Conservation (phyloP, 2,113 vertebrate species). For the Asarcornis scutulata region DNA sequence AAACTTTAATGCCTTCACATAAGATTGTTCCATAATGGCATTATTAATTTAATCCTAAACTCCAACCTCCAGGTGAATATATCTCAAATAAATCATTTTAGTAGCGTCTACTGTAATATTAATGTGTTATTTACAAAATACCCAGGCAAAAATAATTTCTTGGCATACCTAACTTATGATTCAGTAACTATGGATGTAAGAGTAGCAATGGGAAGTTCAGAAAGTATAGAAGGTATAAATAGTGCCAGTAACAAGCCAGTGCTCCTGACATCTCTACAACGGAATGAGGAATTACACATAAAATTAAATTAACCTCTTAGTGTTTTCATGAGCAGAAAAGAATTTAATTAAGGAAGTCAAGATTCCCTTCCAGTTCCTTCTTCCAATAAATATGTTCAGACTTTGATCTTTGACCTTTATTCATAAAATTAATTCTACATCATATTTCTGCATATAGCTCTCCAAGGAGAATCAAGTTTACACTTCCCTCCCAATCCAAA, state of each 20-base stretch:
- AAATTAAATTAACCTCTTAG: slow-evolving; percentile 16
- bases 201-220: background rate
- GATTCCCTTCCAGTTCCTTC: slow-evolving; percentile 18
- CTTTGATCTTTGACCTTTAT: slow-evolving; percentile 77
- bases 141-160: background rate
- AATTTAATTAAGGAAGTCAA: slow-evolving; percentile 41
- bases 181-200: background rate
- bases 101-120: background rate
- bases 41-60: background rate
- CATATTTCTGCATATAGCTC: slow-evolving; percentile 80
- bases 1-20: background rate
- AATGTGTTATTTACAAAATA: background rate
- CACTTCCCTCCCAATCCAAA: slow-evolving; percentile 74
- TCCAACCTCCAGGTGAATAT: background rate
- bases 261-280: background rate
- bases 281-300: background rate
- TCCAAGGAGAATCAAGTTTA: slow-evolving; percentile 83
- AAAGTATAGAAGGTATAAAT: background rate
- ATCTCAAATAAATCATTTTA: background rate
- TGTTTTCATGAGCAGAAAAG: slow-evolving; percentile 37
- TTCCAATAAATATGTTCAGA: slow-evolving; percentile 54
- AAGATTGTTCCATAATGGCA: background rate
- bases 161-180: background rate
- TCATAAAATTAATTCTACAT: slow-evolving; percentile 80
- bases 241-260: background rate